Percentiles rank a stretch among this genome's conserved stretches.
Evolutionary conservation across 2,113 vertebrate species (phyloP).

Genomic region (Chitala chitala): DNA sequence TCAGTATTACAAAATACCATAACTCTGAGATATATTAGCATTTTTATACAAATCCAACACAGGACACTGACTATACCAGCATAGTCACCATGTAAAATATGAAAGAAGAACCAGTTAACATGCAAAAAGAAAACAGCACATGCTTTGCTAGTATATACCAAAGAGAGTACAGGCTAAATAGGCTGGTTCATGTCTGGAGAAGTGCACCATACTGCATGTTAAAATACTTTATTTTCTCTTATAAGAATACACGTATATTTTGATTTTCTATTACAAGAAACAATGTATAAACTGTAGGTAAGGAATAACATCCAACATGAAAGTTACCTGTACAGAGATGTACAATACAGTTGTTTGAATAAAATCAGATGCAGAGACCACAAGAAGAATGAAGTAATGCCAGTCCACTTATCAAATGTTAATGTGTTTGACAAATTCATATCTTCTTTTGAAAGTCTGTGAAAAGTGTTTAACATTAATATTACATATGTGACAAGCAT

Average conservation of each 20-base stretch:
- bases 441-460: too few species aligned
- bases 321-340: slow-evolving; percentile 1
- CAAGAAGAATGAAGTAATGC: background rate
- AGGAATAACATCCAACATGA: background rate
- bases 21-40: slow-evolving; percentile 63
- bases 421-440: background rate
- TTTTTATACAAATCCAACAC: slow-evolving; percentile 26
- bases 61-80: slow-evolving; percentile 57
- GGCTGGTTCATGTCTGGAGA: background rate
- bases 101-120: slow-evolving; percentile 22
- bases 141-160: slow-evolving; percentile 8
- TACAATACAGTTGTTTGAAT: background rate
- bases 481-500: background rate
- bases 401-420: background rate
- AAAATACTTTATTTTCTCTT: slow-evolving; percentile 9
- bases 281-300: background rate
- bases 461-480: background rate
- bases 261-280: background rate
- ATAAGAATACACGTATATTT: slow-evolving; percentile 16
- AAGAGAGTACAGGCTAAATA: slow-evolving; percentile 7
- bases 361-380: background rate
- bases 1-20: slow-evolving; percentile 43
- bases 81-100: slow-evolving; percentile 47
- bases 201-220: slow-evolving; percentile 1
- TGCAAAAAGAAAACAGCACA: slow-evolving; percentile 8